Percentiles rank a stretch among this genome's conserved stretches.
These are phyloP conservation scores for Neolamprologus tretocephalus DNA, from an alignment of 2,113 vertebrate species.

Conservation along the genomic window DNA sequence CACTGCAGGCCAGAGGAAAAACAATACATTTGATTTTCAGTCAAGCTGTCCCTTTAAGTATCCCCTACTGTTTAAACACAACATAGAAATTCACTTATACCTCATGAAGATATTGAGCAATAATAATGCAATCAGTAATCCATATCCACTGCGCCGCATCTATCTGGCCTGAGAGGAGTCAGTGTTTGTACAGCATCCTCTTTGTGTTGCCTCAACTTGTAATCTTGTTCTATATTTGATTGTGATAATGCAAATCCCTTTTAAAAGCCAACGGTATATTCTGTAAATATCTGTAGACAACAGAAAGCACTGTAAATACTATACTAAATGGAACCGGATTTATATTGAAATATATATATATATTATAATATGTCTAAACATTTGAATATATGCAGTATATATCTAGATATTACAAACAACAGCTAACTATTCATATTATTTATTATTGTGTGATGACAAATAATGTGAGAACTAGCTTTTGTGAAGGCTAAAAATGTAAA, in stretches of 20 bases:
- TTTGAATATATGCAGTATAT: slow-evolving; percentile 41
- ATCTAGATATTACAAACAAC: slow-evolving; percentile 33
- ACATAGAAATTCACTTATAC: slow-evolving; percentile 34
- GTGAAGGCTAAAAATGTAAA: slow-evolving; percentile 23
- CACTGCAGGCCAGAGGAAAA: background rate
- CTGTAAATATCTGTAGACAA: slow-evolving; percentile 59
- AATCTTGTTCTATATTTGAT: slow-evolving; percentile 23
- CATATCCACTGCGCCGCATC: background rate
- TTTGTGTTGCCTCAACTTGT: slow-evolving; percentile 26
- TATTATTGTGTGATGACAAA: slow-evolving; percentile 32
- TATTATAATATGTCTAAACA: slow-evolving; percentile 2
- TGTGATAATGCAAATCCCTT: slow-evolving; percentile 39
- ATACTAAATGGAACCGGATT: slow-evolving; percentile 27
- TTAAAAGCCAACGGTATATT: slow-evolving; percentile 38
- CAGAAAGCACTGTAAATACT: slow-evolving; percentile 40
- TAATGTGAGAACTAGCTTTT: slow-evolving; percentile 8
- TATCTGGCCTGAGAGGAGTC: slow-evolving; percentile 2
- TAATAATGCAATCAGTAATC: slow-evolving; percentile 45
- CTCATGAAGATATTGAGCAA: slow-evolving; percentile 52
- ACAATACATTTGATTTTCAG: background rate
- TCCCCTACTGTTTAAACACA: background rate
- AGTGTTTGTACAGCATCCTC: slow-evolving; percentile 3
- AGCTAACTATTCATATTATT: slow-evolving; percentile 21
- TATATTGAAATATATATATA: slow-evolving; percentile 35
- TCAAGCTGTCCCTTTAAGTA: background rate